These are phyloP conservation scores for Lycodopsis pacificus DNA, from an alignment of 2,797 vertebrate species.

Conservation along the genomic window DNA sequence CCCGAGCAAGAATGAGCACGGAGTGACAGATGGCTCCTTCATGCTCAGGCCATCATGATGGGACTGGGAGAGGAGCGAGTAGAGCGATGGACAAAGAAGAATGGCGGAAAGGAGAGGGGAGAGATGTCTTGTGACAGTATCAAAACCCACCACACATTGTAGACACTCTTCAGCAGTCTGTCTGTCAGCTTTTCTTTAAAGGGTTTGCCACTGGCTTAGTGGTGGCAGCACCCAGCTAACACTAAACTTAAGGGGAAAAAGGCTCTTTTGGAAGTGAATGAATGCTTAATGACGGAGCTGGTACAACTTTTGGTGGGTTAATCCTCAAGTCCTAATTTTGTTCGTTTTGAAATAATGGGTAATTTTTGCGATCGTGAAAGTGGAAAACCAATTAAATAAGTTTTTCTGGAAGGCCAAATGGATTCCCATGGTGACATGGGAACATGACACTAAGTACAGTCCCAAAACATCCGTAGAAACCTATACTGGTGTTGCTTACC, in stretches of 20 bases:
- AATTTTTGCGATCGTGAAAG: neutral
- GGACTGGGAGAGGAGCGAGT: slow-evolving; percentile 59
- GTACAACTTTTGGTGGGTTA: neutral
- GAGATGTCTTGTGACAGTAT: slow-evolving; percentile 79
- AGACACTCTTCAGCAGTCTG: slow-evolving; percentile 54
- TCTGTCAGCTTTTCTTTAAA: slow-evolving; percentile 67
- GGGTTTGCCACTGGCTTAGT: slow-evolving; percentile 55
- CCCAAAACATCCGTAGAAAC: neutral
- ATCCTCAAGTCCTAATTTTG: neutral
- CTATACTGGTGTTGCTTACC: neutral
- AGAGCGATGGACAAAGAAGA: slow-evolving; percentile 64
- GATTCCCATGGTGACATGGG: neutral
- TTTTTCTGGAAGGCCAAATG: neutral
- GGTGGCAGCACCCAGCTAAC: slow-evolving; percentile 41
- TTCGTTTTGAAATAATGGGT: neutral
- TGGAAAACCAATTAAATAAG: neutral
- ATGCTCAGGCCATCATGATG: slow-evolving; percentile 88
- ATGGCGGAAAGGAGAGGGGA: slow-evolving; percentile 59
- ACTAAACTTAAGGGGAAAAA: slow-evolving; percentile 36
- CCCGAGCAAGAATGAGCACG: slow-evolving; percentile 76
- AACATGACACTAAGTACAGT: neutral
- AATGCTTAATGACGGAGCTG: slow-evolving; percentile 23
- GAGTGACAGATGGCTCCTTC: slow-evolving; percentile 81
- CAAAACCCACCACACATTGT: slow-evolving; percentile 74
- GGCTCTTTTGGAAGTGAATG: slow-evolving; percentile 14